phyloP scores from a whole-genome alignment of 2,113 vertebrate species.

The Nycticebus coucang region DNA sequence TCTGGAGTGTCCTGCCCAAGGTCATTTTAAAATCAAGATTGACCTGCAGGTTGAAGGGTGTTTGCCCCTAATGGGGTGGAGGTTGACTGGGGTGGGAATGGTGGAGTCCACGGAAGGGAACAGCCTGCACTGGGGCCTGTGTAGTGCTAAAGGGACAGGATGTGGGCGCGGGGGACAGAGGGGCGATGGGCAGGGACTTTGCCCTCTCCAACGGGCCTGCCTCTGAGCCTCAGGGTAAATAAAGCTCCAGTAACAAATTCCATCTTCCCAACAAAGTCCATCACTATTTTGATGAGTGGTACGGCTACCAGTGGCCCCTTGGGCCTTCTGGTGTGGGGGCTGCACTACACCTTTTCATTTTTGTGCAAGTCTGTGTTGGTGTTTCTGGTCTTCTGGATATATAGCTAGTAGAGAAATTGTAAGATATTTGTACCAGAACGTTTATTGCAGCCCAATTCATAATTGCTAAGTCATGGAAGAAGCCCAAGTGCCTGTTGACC shows the following conservation, averaged over 20 bases:
- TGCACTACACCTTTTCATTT: neutral
- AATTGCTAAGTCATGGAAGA: no score
- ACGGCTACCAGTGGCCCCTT: rapidly evolving
- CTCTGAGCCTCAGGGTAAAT: neutral
- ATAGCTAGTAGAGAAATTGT: no score
- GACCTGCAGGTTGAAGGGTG: neutral
- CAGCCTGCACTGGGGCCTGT: neutral
- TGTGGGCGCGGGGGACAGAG: neutral
- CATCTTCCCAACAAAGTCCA: neutral
- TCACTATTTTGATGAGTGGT: neutral
- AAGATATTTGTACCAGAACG: no score
- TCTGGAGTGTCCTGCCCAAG: neutral
- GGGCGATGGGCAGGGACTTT: rapidly evolving
- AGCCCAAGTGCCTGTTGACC: no score
- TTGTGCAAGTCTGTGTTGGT: neutral
- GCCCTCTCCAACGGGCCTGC: rapidly evolving
- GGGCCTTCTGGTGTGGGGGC: no score
- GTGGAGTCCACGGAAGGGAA: rapidly evolving
- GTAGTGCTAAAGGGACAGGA: neutral
- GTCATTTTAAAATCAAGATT: neutral
- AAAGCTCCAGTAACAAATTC: neutral
- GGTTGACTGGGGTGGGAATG: neutral
- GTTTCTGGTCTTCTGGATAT: no score
- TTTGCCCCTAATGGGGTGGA: neutral
- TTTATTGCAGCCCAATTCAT: no score